phyloP scores from a whole-genome alignment of 2,113 vertebrate species.

The Pipa parva region DNA sequence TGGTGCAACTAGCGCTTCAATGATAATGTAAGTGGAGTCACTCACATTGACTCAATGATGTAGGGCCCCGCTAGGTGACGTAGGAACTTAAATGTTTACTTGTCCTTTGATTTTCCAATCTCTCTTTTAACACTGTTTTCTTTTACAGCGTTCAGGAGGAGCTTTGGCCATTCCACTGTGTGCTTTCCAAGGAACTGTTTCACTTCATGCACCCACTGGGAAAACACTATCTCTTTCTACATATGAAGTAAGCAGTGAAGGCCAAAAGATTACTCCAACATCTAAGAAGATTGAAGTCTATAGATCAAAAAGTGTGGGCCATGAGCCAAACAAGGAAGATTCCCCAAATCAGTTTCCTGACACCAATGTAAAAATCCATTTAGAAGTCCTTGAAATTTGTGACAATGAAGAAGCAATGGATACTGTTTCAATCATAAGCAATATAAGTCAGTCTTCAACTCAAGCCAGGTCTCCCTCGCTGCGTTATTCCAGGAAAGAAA shows the following conservation, averaged over 20 bases:
- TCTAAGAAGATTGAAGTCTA: constrained; percentile 91
- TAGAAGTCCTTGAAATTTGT: constrained; percentile 96
- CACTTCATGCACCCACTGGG: constrained; percentile 86
- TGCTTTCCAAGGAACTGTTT: constrained; percentile 93
- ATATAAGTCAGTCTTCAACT: constrained; percentile 92
- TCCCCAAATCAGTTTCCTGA: constrained; percentile 64
- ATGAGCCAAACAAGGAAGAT: constrained; percentile 81
- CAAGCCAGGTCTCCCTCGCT: constrained; percentile 88
- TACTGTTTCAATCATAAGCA: constrained; percentile 93
- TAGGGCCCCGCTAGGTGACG: no score
- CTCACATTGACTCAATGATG: no score
- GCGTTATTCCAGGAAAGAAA: constrained; percentile 88
- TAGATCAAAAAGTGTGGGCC: constrained; percentile 92
- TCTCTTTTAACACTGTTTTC: constrained; percentile 37
- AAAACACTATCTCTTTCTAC: constrained; percentile 94
- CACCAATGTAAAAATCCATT: constrained; percentile 91
- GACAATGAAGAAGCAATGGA: constrained; percentile 91
- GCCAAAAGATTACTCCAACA: constrained; percentile 78
- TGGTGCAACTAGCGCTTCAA: no score
- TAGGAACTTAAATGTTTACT: no score
- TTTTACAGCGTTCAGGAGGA: constrained; percentile 68
- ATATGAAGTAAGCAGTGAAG: constrained; percentile 92
- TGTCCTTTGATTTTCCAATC: no score
- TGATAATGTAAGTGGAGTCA: no score
- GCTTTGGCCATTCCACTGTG: constrained; percentile 84